Evolutionary conservation across 2,888 invertebrate genomes (phyloP), one percentile per base, ranked within the genome.

Genomic region (Scelioninae gen. 2): DNA sequence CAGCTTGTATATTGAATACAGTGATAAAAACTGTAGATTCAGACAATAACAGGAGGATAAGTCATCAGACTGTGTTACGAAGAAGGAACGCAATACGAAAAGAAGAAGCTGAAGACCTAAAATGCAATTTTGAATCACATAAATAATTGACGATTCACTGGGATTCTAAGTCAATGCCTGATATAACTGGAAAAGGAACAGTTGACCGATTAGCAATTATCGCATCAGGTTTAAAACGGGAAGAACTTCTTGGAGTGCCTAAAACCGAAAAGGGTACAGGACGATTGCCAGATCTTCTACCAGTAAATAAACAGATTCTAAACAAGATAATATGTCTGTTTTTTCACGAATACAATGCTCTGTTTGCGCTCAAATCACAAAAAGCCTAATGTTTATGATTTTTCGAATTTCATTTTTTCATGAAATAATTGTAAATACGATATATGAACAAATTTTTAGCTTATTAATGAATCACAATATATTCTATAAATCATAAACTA

Each of bases 161-260:
- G 37, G 37, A 37, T 15, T 5, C 15, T 37, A 37, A 76, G 60
- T 22, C 74, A 18, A 69, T 76, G 1, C 45, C 61, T 10, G 69
- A 71, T 35, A 11, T 65, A 33, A 52, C 10, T 18, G 72, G 61
- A 28, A 53, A 28, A 52, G 15, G 45, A 41, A 63, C 46, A 18
- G 65, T 75, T 1, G 73, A 76, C 11, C 50, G 75, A 13, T 46
- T 74, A 13, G 57, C 72, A 48, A 37, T 75, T 28, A 19, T 74
- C 53, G 52, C 67, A 13, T 43, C 63, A 4, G 73, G 70, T 11
- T 13, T 41, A 15, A 46, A 25, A 7, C 45, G 35, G 7, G 68
- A 75, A 53, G 72, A 76, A 50, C 57, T 75, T 7, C 58, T 75
- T 9, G 69, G 55, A 22, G 75, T 75, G 7, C 76, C 77, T 19